Conservation (phyloP, 2,888 invertebrate species). For the Drosophila histrio region DNA sequence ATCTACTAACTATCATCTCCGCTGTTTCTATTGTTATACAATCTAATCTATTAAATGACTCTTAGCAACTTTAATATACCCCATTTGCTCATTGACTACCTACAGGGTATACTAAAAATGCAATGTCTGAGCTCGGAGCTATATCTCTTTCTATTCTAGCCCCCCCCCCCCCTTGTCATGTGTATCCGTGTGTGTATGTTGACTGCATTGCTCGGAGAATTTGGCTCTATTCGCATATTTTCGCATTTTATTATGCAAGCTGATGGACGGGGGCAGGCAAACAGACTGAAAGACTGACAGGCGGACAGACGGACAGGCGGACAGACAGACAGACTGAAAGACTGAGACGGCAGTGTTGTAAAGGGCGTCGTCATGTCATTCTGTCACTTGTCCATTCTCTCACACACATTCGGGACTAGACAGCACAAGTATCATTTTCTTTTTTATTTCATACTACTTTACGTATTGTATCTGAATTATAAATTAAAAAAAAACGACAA, state of each 20-base stretch:
- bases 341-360: constrained; percentile 28
- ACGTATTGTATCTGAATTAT: constrained; percentile 36
- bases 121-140: constrained; percentile 23
- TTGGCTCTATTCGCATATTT: constrained; percentile 77
- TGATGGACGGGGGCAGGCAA: constrained; percentile 58
- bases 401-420: constrained; percentile 24
- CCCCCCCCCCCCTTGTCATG: constrained; percentile 5
- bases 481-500: constrained; percentile 41
- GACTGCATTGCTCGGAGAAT: constrained; percentile 52
- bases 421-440: constrained; percentile 38
- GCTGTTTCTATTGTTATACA: neutral
- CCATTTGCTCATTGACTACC: neutral
- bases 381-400: constrained; percentile 40
- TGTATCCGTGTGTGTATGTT: constrained; percentile 34
- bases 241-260: constrained; percentile 82
- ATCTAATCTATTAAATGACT: neutral
- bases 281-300: constrained; percentile 41
- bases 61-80: neutral
- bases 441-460: constrained; percentile 28
- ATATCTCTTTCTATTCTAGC: constrained; percentile 37
- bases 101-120: constrained; percentile 24
- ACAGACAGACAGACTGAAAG: constrained; percentile 34
- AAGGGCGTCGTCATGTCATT: constrained; percentile 75
- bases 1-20: neutral
- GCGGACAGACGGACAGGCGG: constrained; percentile 17